Conservation (phyloP, 1,140 invertebrate species). For the Bemisia tabaci region DNA sequence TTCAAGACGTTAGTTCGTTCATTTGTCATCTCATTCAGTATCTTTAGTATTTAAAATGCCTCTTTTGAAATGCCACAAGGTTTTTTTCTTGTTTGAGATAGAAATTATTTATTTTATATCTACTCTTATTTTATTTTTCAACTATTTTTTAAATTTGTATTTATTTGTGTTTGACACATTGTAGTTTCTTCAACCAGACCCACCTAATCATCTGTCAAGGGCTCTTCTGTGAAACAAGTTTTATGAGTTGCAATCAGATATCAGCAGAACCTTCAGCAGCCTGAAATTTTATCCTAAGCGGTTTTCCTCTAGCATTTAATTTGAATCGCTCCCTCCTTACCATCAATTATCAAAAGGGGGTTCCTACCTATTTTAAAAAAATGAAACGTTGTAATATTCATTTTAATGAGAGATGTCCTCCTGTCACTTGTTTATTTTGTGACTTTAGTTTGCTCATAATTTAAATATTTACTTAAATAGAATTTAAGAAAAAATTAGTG, state of each 20-base stretch:
- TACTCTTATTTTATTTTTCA: background rate
- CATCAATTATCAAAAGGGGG: background rate
- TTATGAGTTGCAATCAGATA: background rate
- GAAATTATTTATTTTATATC: background rate
- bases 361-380: no score
- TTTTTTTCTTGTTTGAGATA: background rate
- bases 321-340: background rate
- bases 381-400: no score
- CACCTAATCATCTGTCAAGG: no score
- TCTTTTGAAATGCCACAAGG: background rate
- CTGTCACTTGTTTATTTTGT: no score
- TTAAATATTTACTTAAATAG: no score
- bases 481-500: no score
- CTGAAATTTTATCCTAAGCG: no score
- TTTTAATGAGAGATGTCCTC: no score
- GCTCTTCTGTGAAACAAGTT: background rate
- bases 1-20: background rate
- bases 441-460: no score
- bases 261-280: no score
- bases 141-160: background rate
- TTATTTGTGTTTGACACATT: background rate
- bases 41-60: background rate
- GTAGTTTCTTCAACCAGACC: background rate
- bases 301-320: background rate
- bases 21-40: background rate